A percentile compares a stretch with the other conserved stretches of the same genome.
These are phyloP conservation scores for Polypterus bichir DNA, from an alignment of 2,113 vertebrate species.

Conservation along the genomic window DNA sequence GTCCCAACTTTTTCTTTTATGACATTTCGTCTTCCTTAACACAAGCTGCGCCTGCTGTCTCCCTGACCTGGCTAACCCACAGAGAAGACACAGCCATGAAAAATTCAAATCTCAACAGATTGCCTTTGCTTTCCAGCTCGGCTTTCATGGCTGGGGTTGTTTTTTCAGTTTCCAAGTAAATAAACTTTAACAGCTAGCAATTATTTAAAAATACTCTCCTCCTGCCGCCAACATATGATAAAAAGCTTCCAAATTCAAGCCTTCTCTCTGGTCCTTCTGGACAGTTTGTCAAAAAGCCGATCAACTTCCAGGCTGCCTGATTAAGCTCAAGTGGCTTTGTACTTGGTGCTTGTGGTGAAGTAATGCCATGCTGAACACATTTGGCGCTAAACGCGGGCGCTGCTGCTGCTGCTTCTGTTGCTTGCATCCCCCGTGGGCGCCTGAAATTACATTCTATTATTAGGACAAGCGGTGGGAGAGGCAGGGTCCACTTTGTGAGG, in stretches of 20 bases:
- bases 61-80: slow-evolving; percentile 20
- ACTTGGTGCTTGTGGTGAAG: slow-evolving; percentile 11
- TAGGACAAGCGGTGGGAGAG: too few species aligned
- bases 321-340: slow-evolving; percentile 18
- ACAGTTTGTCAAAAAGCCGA: slow-evolving; percentile 25
- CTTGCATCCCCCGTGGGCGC: too few species aligned
- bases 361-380: slow-evolving; percentile 1
- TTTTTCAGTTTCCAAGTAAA: slow-evolving; percentile 24
- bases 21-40: not conserved
- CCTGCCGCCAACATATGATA: not conserved
- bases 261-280: slow-evolving; percentile 16
- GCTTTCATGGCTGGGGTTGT: slow-evolving; percentile 20
- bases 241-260: slow-evolving; percentile 21
- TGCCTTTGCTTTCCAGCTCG: slow-evolving; percentile 19
- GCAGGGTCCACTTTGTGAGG: too few species aligned
- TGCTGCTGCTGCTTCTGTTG: too few species aligned
- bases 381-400: too few species aligned
- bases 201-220: slow-evolving; percentile 20
- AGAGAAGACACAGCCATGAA: slow-evolving; percentile 2
- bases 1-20: not conserved
- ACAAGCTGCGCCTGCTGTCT: slow-evolving; percentile 16
- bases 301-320: slow-evolving; percentile 19
- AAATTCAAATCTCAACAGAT: slow-evolving; percentile 22
- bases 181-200: slow-evolving; percentile 32
- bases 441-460: too few species aligned